Evolutionary conservation across 2,888 invertebrate genomes (phyloP), one percentile per base, ranked within the genome.

Genomic region (Callyntrura sp.): DNA sequence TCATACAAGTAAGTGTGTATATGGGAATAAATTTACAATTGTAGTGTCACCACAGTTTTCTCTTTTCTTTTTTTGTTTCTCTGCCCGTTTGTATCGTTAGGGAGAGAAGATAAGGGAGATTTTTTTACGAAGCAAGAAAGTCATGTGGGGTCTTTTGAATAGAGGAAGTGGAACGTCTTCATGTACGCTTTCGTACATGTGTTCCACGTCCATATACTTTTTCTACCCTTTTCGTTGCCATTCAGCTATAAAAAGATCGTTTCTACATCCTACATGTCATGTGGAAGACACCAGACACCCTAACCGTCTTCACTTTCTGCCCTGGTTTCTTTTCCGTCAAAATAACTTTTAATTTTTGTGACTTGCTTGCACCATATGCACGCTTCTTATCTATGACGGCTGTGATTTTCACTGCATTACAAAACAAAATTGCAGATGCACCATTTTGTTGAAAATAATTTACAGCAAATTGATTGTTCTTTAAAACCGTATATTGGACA

Each of bases 201-300:
- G 51, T 81, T 70, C 81, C 81, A 70, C 6, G 35, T 35, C n/a
- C 70, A 81, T 81, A 70, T 60, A 82, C 79, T 88, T 82, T 88
- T 82, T 88, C n/a, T 83, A 23, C 43, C 45, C 48, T 70, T 88
- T 2, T 82, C 82, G 45, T 82, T 60, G 82, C 82, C 82, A 73
- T 88, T 88, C 82, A 82, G 14, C 70, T 48, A 82, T 88, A 88
- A 88, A 88, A 88, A 60, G 87, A 81, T 82, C 82, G 82, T 88
- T 82, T 73, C 55, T 48, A 14, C n/a, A 51, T 73, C 45, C 65
- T 28, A 65, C 28, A 65, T 65, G 65, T 17, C 28, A 20, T 43
- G 48, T 11, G 12, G n/a, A n/a, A 45, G 14, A 45, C n/a, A 68
- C 65, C 20, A 25, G 23, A 23, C 78, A 23, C 55, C 23, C 55